Evolutionary conservation across 1,140 invertebrate genomes (phyloP).

Genomic region (Orchesella cincta): DNA sequence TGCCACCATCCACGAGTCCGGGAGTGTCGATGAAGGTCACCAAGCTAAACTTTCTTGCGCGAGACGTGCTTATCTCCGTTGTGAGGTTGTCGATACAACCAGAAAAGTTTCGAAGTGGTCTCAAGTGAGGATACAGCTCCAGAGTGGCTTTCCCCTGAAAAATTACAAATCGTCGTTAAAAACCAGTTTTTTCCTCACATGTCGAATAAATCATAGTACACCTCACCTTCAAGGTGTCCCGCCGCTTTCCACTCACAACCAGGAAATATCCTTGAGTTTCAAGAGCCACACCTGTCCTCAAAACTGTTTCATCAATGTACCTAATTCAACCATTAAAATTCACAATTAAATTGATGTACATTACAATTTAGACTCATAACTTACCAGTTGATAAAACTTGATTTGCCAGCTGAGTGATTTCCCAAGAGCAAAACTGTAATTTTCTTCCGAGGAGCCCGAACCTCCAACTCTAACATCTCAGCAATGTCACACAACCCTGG

Average conservation of each 20-base stretch:
- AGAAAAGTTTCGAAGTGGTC: constrained; percentile 61
- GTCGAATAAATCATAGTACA: too few relatives aligned
- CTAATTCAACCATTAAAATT: constrained; percentile 53
- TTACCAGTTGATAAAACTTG: constrained; percentile 68
- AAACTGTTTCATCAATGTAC: constrained; percentile 67
- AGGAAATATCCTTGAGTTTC: constrained; percentile 67
- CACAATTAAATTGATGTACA: too few relatives aligned
- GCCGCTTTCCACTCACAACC: constrained; percentile 63
- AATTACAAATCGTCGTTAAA: neutral
- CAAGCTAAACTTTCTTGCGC: constrained; percentile 64
- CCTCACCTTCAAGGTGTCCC: constrained; percentile 63
- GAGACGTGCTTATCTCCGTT: constrained; percentile 65
- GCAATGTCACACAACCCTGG: constrained; percentile 63
- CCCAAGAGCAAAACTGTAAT: constrained; percentile 65
- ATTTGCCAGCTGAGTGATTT: constrained; percentile 68
- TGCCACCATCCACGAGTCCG: constrained; percentile 67
- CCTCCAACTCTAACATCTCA: constrained; percentile 58
- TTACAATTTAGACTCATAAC: constrained; percentile 14
- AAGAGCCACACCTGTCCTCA: constrained; percentile 66
- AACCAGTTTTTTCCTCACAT: too few relatives aligned
- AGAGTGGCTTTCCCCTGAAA: constrained; percentile 62
- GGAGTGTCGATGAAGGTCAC: constrained; percentile 68
- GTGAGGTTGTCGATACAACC: constrained; percentile 64
- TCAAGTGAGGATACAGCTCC: constrained; percentile 65
- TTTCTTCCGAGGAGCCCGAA: constrained; percentile 65